Evolutionary conservation across 1,140 invertebrate genomes (phyloP), one percentile per base, ranked within the genome.

Genomic region (Bombus picipes): DNA sequence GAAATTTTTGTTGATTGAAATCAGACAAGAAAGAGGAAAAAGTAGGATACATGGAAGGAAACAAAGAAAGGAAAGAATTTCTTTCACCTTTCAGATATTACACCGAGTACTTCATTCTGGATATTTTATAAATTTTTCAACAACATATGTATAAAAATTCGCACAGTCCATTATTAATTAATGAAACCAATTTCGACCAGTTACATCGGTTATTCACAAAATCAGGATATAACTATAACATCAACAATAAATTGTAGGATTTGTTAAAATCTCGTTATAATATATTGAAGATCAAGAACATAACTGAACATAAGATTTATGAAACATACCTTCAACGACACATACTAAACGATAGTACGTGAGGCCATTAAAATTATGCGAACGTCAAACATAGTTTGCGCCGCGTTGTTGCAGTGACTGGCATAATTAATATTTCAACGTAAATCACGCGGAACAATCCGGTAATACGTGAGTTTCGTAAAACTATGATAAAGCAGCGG

Each of bases 401-500:
- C 25, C 2, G 9, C 13, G 28, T 25, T 2, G 15, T 41, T 28
- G 1, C n/a, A 65, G 62, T 13, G 62, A 41, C 41, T 10, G 5
- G 25, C 18, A 34, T 34, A 39, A 59, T 81, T 81, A 68, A 73
- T 59, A 81, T 41, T 72, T 57, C 41, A 28, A 9, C 28, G 15
- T 73, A 73, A 73, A 81, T 81, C 47, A 32, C 32, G 47, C 3
- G 47, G 15, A 71, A 81, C 28, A 57, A 39, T 59, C 47, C n/a
- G 18, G 18, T 25, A 57, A 47, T 34, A 12, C 28, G 25, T 6
- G 39, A 83, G 81, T 83, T 84, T 59, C 34, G 25, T 43, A 77
- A 79, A 79, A 79, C 53, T 84, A 43, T 79, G 74, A 79, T 41
- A 62, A 39, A 79, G 22, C 43, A 10, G 18, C 28, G 25, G 47